Conservation (phyloP, 1,140 invertebrate genomes). For the Philaenus spumarius region DNA sequence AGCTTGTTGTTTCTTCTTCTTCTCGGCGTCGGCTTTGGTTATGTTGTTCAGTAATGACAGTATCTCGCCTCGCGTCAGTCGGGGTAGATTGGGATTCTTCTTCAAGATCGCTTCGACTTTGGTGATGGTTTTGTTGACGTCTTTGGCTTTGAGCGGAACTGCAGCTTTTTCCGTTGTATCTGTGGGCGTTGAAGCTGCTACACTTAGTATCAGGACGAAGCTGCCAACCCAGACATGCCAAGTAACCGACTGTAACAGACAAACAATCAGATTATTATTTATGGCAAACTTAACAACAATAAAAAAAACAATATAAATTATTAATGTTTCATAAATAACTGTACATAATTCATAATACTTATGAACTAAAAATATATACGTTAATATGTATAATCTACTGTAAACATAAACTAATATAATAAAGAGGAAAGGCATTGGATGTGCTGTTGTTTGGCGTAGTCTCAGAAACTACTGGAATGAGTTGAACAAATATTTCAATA, state of each 20-base stretch:
- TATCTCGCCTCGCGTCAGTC: constrained; percentile 49
- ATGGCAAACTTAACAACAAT: too few species aligned
- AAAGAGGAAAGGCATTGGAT: too few species aligned
- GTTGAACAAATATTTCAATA: too few species aligned
- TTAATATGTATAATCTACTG: too few species aligned
- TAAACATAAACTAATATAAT: too few species aligned
- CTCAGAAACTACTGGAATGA: too few species aligned
- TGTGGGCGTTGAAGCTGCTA: neutral
- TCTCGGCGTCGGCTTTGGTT: constrained; percentile 14
- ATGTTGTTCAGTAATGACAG: constrained; percentile 52
- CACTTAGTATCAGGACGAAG: neutral
- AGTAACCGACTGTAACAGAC: constrained; percentile 7
- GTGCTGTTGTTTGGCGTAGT: too few species aligned
- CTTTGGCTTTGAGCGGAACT: neutral
- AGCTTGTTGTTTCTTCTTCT: constrained; percentile 5
- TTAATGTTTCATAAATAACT: too few species aligned
- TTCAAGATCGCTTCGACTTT: constrained; percentile 51
- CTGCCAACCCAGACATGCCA: neutral
- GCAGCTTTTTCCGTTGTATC: neutral
- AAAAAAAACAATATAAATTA: too few species aligned
- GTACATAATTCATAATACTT: too few species aligned
- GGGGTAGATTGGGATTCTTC: constrained; percentile 47
- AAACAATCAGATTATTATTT: too few species aligned
- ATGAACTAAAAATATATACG: too few species aligned
- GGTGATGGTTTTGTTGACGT: constrained; percentile 42